Percentiles rank a stretch among this genome's conserved stretches.
Conservation (phyloP, 2,113 vertebrate species). For the Laterallus jamaicensis region DNA sequence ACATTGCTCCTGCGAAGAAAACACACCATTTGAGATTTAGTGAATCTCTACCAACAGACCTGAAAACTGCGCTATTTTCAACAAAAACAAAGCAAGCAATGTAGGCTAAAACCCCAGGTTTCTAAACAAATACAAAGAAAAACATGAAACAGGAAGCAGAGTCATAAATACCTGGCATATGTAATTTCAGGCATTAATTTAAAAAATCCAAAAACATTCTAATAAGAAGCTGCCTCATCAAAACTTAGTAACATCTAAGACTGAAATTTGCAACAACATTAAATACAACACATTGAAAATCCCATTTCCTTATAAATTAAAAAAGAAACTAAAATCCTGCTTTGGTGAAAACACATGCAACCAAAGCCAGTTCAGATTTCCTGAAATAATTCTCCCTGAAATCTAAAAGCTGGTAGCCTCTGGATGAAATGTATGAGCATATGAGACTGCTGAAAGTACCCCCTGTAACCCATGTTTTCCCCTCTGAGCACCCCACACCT, state of each 20-base stretch:
- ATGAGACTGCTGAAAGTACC: background rate
- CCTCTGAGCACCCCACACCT: background rate
- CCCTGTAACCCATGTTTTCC: background rate
- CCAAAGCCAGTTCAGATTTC: background rate
- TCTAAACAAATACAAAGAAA: background rate
- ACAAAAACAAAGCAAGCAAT: background rate
- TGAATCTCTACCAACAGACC: background rate
- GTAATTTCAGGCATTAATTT: background rate
- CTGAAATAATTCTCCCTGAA: background rate
- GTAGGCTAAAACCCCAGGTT: background rate
- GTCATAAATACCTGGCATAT: background rate
- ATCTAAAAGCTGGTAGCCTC: background rate
- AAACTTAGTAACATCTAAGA: background rate
- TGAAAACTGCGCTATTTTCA: background rate
- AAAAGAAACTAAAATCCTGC: background rate
- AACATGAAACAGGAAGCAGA: background rate
- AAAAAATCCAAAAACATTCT: background rate
- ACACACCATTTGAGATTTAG: background rate
- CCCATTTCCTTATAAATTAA: background rate
- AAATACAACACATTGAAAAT: background rate
- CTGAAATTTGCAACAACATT: background rate
- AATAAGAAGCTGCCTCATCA: background rate
- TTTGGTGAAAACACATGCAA: background rate
- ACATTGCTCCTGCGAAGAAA: slow-evolving; percentile 82
- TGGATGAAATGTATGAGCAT: background rate